Evolutionary conservation across 2,797 vertebrate genomes (phyloP).

Genomic region (Pangasius krempfi): DNA sequence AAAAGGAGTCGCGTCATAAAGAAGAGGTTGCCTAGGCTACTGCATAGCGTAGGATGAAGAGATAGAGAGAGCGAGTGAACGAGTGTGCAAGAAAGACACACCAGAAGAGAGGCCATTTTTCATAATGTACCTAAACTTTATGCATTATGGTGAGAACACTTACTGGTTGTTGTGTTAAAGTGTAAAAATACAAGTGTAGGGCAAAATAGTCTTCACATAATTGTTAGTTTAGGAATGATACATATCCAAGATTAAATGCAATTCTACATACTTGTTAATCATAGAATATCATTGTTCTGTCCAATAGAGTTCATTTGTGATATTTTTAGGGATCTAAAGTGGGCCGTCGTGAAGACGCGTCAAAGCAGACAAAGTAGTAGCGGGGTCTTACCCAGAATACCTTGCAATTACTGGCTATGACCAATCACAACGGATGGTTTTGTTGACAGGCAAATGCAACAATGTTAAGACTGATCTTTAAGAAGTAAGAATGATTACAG

Average conservation of each 20-base stretch:
- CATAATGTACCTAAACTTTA: background rate
- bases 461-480: background rate
- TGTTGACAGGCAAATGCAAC: background rate
- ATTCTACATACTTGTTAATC: background rate
- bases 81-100: background rate
- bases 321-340: background rate
- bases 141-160: background rate
- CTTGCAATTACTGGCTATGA: background rate
- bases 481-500: too few species aligned
- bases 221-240: background rate
- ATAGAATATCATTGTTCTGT: background rate
- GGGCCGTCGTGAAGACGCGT: background rate
- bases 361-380: background rate
- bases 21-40: slow-evolving; percentile 28
- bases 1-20: slow-evolving; percentile 9
- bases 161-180: background rate
- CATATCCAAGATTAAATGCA: too few species aligned
- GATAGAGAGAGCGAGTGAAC: background rate
- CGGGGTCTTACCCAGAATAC: background rate
- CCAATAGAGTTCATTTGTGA: background rate
- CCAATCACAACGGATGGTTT: background rate
- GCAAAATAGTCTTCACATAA: too few species aligned
- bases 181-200: background rate
- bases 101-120: background rate
- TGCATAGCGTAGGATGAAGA: slow-evolving; percentile 15